These are phyloP conservation scores for Parus major DNA, from an alignment of 2,113 vertebrate species.

Conservation along the genomic window DNA sequence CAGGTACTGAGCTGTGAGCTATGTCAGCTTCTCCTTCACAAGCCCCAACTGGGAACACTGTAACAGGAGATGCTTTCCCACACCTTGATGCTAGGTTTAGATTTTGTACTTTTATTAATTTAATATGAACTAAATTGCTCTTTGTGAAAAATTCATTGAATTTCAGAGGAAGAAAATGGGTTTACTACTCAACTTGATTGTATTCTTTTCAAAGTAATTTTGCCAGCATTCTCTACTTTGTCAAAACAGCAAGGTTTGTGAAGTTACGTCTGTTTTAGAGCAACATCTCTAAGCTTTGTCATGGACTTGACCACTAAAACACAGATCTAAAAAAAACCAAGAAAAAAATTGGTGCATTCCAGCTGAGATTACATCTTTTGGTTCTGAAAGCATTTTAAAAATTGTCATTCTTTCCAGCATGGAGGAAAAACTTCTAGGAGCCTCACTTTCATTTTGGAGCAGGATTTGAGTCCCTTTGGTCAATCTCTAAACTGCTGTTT, in stretches of 20 bases:
- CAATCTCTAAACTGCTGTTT: not conserved
- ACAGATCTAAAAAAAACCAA: not conserved
- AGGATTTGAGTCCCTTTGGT: not conserved
- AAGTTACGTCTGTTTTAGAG: not conserved
- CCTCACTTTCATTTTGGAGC: not conserved
- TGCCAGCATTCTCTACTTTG: not conserved
- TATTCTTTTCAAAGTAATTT: not conserved
- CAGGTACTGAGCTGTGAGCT: not conserved
- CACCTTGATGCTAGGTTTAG: not conserved
- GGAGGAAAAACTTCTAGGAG: not conserved
- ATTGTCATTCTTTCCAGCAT: not conserved
- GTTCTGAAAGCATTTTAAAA: not conserved
- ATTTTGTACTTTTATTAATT: not conserved
- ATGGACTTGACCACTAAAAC: not conserved
- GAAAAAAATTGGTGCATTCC: accelerated
- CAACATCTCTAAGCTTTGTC: not conserved
- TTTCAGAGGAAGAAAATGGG: not conserved
- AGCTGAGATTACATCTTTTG: not conserved
- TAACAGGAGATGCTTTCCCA: not conserved
- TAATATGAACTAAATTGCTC: not conserved
- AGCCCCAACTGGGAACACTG: not conserved
- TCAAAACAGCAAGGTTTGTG: not conserved
- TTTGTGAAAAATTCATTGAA: not conserved
- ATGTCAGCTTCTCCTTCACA: not conserved
- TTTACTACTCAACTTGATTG: not conserved